Evolutionary conservation across 2,113 vertebrate species (phyloP).

Genomic region (Syngnathoides biaculeatus): DNA sequence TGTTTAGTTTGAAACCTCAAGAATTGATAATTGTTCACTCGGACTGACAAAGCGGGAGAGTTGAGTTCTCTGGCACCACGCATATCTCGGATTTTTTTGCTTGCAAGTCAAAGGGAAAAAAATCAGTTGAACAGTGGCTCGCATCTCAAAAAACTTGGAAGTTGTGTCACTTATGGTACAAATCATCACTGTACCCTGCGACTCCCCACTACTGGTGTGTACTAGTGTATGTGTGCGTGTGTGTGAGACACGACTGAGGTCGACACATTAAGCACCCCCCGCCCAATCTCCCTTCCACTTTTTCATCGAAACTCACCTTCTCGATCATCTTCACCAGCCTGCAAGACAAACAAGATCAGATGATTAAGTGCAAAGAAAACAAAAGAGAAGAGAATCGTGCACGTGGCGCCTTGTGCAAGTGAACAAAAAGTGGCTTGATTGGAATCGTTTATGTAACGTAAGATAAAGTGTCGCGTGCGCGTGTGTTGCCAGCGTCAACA

Average conservation of each 20-base stretch:
- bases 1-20: no score
- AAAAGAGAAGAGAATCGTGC: neutral
- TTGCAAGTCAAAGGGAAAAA: no score
- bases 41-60: no score
- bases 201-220: conserved; percentile 6
- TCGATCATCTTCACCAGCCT: conserved; percentile 70
- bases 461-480: conserved; percentile 24
- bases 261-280: conserved; percentile 30
- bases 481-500: conserved; percentile 39
- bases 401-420: conserved; percentile 10
- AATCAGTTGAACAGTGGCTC: no score
- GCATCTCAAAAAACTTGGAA: no score
- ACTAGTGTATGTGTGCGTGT: conserved; percentile 7
- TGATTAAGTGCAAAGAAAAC: conserved; percentile 16
- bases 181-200: no score
- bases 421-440: conserved; percentile 32
- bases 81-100: no score
- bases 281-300: conserved; percentile 16
- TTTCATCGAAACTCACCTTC: conserved; percentile 63
- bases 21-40: no score
- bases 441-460: conserved; percentile 44
- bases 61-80: no score
- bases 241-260: conserved; percentile 21
- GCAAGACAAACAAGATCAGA: conserved; percentile 27
- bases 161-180: no score